Conservation (phyloP, 2,113 vertebrate genomes). For the Podarcis muralis region DNA sequence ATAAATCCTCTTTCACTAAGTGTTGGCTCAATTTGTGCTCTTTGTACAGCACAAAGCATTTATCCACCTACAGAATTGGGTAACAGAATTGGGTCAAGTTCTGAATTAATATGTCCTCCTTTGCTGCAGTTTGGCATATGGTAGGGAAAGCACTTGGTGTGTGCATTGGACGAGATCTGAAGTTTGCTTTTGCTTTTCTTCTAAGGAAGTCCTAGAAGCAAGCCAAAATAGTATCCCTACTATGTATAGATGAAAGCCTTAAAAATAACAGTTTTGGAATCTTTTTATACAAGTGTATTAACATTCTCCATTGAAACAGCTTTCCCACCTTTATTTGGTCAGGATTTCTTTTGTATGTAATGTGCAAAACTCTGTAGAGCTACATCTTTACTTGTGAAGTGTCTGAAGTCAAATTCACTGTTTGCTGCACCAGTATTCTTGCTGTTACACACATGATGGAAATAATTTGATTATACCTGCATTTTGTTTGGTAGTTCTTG, state of each 20-base stretch:
- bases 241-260: background rate
- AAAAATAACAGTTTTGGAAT: background rate
- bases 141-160: background rate
- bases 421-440: background rate
- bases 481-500: background rate
- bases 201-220: background rate
- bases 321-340: background rate
- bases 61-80: background rate
- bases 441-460: background rate
- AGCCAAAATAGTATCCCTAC: background rate
- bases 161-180: background rate
- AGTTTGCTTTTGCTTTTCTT: background rate
- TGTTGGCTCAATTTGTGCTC: background rate
- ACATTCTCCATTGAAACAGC: background rate
- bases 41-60: background rate
- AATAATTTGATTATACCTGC: background rate
- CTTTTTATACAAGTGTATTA: background rate
- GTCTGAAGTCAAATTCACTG: background rate
- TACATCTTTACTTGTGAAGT: background rate
- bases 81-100: constrained; percentile 4
- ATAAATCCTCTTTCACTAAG: background rate
- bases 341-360: background rate
- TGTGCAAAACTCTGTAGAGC: background rate
- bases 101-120: background rate
- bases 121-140: background rate